These are phyloP conservation scores for Leiothrix lutea DNA, from an alignment of 2,113 vertebrate genomes.

Conservation along the genomic window DNA sequence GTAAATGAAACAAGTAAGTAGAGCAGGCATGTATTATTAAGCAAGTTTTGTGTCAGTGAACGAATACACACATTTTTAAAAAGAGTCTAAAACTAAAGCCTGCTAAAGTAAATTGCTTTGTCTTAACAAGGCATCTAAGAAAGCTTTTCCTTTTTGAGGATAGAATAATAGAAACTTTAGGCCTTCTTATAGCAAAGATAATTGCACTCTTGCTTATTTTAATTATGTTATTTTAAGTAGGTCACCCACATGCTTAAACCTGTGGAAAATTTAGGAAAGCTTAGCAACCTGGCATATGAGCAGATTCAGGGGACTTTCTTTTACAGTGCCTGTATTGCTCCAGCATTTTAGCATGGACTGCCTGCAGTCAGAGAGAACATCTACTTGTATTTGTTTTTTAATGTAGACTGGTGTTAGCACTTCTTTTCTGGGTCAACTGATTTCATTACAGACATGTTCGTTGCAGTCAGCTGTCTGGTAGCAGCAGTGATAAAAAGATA, in stretches of 20 bases:
- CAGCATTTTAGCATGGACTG: not conserved
- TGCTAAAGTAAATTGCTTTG: not conserved
- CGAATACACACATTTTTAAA: not conserved
- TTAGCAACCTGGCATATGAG: not conserved
- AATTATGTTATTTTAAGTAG: not conserved
- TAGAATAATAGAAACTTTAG: not conserved
- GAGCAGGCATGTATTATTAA: not conserved
- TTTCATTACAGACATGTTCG: not conserved
- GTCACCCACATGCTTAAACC: not conserved
- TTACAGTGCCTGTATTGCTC: not conserved
- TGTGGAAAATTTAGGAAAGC: not conserved
- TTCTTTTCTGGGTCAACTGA: conserved; percentile 38
- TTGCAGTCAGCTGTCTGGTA: conserved; percentile 21
- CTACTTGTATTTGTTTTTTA: not conserved
- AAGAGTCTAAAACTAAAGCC: not conserved
- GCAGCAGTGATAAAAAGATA: conserved; percentile 23
- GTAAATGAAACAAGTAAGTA: not conserved
- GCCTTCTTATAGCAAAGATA: not conserved
- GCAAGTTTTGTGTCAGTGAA: not conserved
- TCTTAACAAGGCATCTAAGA: not conserved
- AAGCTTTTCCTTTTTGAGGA: not conserved
- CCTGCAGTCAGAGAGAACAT: not conserved
- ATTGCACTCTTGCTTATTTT: not conserved
- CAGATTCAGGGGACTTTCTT: not conserved
- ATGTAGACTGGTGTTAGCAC: not conserved